Conservation (phyloP, 2,113 vertebrate species). For the Urocolius indicus region DNA sequence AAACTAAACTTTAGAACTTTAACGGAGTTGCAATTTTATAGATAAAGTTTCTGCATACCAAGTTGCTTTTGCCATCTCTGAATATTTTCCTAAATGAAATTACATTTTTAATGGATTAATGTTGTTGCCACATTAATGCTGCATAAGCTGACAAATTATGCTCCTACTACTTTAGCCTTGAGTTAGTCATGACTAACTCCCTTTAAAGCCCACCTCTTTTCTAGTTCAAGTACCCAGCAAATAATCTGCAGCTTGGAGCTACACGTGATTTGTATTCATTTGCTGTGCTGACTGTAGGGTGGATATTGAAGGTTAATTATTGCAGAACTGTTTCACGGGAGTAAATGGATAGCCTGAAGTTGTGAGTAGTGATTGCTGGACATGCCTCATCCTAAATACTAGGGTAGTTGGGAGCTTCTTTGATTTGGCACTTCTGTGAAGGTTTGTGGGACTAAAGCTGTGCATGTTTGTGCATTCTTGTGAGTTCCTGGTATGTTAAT, state of each 20-base stretch:
- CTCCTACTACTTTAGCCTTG: not conserved
- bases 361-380: not conserved
- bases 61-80: not conserved
- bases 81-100: not conserved
- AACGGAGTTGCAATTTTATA: not conserved
- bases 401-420: not conserved
- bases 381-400: not conserved
- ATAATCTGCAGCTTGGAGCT: not conserved
- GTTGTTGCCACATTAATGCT: not conserved
- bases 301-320: not conserved
- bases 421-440: not conserved
- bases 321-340: not conserved
- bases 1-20: not conserved
- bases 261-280: not conserved
- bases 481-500: not conserved
- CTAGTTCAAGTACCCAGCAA: not conserved
- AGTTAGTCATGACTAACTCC: not conserved
- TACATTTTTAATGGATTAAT: not conserved
- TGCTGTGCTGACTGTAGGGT: not conserved
- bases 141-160: conserved; percentile 8
- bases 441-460: not conserved
- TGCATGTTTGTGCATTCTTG: not conserved
- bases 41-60: not conserved
- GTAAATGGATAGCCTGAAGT: not conserved
- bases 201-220: not conserved